These are phyloP conservation scores for Thaleichthys pacificus DNA, from an alignment of 2,797 vertebrate species.

Conservation along the genomic window DNA sequence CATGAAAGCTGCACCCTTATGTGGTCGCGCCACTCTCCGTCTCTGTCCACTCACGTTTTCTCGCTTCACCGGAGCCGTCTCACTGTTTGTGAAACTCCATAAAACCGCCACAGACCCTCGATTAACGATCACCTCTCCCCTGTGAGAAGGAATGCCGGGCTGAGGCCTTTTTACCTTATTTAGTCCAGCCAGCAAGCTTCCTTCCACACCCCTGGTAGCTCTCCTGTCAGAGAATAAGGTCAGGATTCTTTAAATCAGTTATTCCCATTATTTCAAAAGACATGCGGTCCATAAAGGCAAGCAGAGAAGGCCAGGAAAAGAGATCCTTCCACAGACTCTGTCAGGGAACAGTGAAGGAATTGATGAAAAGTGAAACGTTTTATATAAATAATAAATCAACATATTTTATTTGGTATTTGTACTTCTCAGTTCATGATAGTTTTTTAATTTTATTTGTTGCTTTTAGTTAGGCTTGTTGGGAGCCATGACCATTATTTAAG, in stretches of 20 bases:
- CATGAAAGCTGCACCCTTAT: conserved; percentile 46
- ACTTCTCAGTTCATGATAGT: neutral
- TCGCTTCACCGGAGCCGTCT: conserved; percentile 40
- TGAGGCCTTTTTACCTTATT: conserved; percentile 28
- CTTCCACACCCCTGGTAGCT: conserved; percentile 22
- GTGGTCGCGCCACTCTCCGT: conserved; percentile 45
- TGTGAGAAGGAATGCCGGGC: conserved; percentile 37
- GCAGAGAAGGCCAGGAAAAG: neutral
- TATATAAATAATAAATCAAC: neutral
- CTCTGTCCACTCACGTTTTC: conserved; percentile 50
- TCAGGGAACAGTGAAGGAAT: neutral
- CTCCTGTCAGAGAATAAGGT: conserved; percentile 2
- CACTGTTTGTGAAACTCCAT: conserved; percentile 53
- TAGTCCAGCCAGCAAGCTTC: conserved; percentile 29
- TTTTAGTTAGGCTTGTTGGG: neutral
- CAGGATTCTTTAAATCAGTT: neutral
- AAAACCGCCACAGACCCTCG: conserved; percentile 54
- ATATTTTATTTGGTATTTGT: neutral
- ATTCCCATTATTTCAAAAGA: neutral
- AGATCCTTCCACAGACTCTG: conserved; percentile 2
- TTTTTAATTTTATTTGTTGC: neutral
- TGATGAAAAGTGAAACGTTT: neutral
- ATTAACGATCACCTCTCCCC: conserved; percentile 55
- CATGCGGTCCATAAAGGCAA: neutral
- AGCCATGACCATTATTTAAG: neutral